Evolutionary conservation across 2,113 vertebrate species (phyloP).

Genomic region (Murina feae): DNA sequence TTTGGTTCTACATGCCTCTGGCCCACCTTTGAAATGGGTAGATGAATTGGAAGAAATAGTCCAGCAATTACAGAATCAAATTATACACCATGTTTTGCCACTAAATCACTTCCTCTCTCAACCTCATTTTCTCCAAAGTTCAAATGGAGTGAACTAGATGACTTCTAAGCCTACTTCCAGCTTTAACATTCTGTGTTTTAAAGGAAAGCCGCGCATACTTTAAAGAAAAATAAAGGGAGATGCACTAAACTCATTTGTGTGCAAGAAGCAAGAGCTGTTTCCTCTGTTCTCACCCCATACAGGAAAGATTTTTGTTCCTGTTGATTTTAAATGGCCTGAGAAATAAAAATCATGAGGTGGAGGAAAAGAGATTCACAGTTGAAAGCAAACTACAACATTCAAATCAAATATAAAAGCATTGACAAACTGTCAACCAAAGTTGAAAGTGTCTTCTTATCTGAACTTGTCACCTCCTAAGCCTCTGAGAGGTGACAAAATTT

Average conservation of each 20-base stretch:
- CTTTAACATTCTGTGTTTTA: not conserved
- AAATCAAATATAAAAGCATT: constrained; percentile 52
- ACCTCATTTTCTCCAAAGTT: constrained; percentile 38
- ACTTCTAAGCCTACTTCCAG: not conserved
- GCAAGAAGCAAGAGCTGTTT: constrained; percentile 43
- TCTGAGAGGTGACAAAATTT: constrained; percentile 52
- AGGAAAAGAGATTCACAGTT: constrained; percentile 15
- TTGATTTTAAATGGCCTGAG: constrained; percentile 42
- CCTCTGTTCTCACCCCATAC: not conserved
- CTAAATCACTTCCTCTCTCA: not conserved
- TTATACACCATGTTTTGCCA: not conserved
- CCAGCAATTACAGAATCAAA: not conserved
- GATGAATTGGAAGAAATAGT: not conserved
- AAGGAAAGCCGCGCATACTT: constrained; percentile 2
- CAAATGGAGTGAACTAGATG: constrained; percentile 34
- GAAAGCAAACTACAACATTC: constrained; percentile 44
- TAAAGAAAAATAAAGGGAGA: not conserved
- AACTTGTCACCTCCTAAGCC: constrained; percentile 45
- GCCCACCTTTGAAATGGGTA: not conserved
- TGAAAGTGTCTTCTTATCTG: constrained; percentile 60
- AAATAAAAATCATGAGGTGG: constrained; percentile 27
- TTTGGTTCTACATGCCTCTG: not conserved
- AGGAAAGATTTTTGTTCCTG: constrained; percentile 5
- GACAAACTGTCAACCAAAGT: constrained; percentile 42
- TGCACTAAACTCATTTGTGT: not conserved